A percentile compares a stretch with the other conserved stretches of the same genome.
phyloP scores from a whole-genome alignment of 2,113 vertebrate species.

The Microtus ochrogaster region DNA sequence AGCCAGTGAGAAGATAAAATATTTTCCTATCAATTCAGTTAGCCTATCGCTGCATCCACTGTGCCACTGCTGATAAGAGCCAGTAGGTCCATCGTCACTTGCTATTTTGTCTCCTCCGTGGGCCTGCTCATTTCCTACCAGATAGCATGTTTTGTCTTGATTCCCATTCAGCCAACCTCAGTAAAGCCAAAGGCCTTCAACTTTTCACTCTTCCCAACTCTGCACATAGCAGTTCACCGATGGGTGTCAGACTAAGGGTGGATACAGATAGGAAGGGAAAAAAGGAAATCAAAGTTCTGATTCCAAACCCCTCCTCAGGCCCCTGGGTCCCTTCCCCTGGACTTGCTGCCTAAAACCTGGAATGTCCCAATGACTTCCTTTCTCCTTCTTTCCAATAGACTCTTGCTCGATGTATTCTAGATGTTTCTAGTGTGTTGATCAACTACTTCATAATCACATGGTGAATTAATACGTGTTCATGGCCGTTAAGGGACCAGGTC shows the following conservation, averaged over 20 bases:
- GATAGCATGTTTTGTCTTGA: not conserved
- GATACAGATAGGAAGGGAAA: not conserved
- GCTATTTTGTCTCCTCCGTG: not conserved
- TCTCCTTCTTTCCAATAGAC: not conserved
- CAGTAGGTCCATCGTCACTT: not conserved
- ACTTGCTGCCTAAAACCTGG: not conserved
- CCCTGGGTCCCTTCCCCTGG: fast-evolving
- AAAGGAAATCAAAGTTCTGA: not conserved
- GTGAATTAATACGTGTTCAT: not conserved
- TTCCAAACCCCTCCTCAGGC: no score
- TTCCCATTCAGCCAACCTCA: not conserved
- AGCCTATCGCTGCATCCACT: not conserved
- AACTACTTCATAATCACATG: not conserved
- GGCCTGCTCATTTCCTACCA: conserved; percentile 7
- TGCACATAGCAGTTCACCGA: not conserved
- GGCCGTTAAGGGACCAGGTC: not conserved
- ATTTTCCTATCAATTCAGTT: not conserved
- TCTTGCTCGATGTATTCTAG: not conserved
- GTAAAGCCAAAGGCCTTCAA: not conserved
- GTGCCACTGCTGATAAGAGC: not conserved
- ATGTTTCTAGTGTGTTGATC: not conserved
- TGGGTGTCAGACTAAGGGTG: not conserved
- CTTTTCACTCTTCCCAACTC: not conserved
- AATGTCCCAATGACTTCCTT: not conserved
- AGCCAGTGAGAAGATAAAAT: not conserved